Evolutionary conservation across 2,113 vertebrate species (phyloP).

Genomic region (Nettapus auritus): DNA sequence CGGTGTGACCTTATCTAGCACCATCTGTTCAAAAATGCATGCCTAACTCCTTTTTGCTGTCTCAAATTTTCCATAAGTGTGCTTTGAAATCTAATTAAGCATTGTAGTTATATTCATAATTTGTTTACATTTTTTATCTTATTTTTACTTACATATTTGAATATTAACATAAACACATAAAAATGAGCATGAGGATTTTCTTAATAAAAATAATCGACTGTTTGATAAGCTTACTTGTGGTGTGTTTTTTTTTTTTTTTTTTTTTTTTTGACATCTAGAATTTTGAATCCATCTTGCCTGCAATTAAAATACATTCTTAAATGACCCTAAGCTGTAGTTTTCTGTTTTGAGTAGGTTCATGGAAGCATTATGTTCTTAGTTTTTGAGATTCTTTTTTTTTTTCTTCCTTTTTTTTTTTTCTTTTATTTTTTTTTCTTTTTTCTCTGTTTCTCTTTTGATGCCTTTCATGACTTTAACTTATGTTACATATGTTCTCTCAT

Average conservation of each 20-base stretch:
- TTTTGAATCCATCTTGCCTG: not conserved
- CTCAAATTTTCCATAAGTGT: not conserved
- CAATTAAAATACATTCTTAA: slow-evolving; percentile 15
- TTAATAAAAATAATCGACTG: slow-evolving; percentile 50
- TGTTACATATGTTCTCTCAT: not conserved
- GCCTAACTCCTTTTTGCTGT: not conserved
- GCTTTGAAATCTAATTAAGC: slow-evolving; percentile 70
- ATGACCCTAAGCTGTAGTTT: not conserved
- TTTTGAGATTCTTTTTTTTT: not conserved
- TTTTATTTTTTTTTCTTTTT: not conserved
- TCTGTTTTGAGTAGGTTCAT: slow-evolving; percentile 32
- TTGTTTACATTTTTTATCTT: slow-evolving; percentile 66
- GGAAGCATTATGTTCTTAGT: not conserved
- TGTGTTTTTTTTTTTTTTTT: not conserved
- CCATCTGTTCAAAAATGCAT: slow-evolving; percentile 48
- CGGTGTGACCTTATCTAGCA: slow-evolving; percentile 22
- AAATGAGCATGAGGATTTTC: slow-evolving; percentile 46
- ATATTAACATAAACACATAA: not conserved
- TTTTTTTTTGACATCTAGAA: not conserved
- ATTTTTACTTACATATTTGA: slow-evolving; percentile 64
- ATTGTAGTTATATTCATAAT: slow-evolving; percentile 24
- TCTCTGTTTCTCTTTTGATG: not conserved
- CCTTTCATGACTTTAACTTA: not conserved
- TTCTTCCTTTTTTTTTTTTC: rapidly evolving
- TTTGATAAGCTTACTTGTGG: slow-evolving; percentile 48